A percentile compares a stretch with the other conserved stretches of the same genome.
Conservation (phyloP, 2,797 vertebrate genomes). For the Strix occidentalis region DNA sequence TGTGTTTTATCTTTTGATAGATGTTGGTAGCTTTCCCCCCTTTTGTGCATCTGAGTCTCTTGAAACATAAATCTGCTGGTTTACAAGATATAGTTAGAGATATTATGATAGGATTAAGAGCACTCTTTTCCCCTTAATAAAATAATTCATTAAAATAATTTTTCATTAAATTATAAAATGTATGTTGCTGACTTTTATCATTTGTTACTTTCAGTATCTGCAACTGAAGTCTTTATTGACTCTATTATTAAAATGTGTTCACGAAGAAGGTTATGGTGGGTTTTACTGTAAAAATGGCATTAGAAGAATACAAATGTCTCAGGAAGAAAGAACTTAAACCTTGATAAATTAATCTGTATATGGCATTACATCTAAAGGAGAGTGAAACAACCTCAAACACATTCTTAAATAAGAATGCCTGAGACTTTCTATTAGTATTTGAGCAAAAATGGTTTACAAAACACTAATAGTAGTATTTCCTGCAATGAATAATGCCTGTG, state of each 20-base stretch:
- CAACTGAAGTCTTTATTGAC: not conserved
- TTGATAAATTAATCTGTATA: not conserved
- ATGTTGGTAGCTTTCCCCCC: not conserved
- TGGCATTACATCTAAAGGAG: not conserved
- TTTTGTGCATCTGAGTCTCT: not conserved
- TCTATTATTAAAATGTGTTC: not conserved
- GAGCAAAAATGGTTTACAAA: not conserved
- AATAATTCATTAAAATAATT: conserved; percentile 46
- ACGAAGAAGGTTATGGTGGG: not conserved
- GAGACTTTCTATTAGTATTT: not conserved
- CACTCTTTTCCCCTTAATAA: not conserved
- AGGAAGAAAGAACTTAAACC: not conserved
- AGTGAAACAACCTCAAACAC: not conserved
- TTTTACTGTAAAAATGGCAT: not conserved
- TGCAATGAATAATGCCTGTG: not conserved
- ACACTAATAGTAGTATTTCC: not conserved
- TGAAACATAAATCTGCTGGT: conserved; percentile 14
- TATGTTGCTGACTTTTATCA: not conserved
- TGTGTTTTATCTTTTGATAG: not conserved
- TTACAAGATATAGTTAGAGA: not conserved
- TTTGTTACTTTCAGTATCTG: conserved; percentile 1
- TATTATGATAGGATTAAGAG: conserved; percentile 20
- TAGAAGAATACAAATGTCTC: not conserved
- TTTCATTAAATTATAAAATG: conserved; percentile 20
- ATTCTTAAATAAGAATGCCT: not conserved